Evolutionary conservation across 2,888 invertebrate genomes (phyloP), one percentile per base, ranked within the genome.

Genomic region (Meteorus colon): DNA sequence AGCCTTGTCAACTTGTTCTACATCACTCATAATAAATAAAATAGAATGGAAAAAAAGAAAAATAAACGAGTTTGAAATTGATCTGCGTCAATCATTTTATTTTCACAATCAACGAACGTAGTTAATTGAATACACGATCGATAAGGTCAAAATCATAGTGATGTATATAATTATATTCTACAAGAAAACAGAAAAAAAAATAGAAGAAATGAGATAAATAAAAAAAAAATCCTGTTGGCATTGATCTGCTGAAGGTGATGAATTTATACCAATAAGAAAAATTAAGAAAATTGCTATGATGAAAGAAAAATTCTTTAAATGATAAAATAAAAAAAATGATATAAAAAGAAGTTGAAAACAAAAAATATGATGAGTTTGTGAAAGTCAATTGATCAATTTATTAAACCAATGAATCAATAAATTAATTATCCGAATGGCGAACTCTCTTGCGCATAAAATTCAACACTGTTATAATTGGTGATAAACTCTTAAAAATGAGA

Each of bases 331-430:
- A 16, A 19, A n/a, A 37, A 41, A 55, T 1, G 2, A 19, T 2
- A 8, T 55, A 8, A 48, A 48, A 48, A 24, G 12, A 16, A 73
- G 59, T n/a, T n/a, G 51, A 59, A 31, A 24, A 60, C 14, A 27
- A 29, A 60, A 16, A 59, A 59, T 67, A 60, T 27, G 65, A 66
- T 48, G 59, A 31, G 29, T 12, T 12, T 31, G 10, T 16, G 34
- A 72, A 65, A 29, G 51, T 37, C 62, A 48, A 79, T 77, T 65
- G 66, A 51, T 66, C 76, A 79, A 80, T 79, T 80, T 78, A 72
- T 72, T 69, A 45, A 70, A 66, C 68, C 73, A 76, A 74, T 77
- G 71, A 77, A 79, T 74, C 75, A 76, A 77, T 74, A 75, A 72
- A 77, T 75, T 75, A 74, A 79, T 79, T 69, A 73, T 74, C 71